These are phyloP conservation scores for Bos indicus DNA, from an alignment of 2,113 vertebrate genomes.

Conservation along the genomic window DNA sequence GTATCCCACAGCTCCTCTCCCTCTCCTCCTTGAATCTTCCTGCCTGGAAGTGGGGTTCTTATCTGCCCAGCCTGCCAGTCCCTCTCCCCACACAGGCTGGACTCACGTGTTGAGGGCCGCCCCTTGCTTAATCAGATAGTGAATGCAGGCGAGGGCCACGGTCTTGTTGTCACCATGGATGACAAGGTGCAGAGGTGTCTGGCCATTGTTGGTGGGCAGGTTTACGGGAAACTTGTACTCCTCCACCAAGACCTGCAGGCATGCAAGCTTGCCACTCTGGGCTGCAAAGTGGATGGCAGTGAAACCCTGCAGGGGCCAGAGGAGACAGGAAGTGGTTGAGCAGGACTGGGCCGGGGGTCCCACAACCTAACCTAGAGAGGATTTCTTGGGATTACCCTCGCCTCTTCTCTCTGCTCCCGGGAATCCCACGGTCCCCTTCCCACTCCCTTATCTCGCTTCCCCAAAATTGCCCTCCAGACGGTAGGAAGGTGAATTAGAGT, in stretches of 20 bases:
- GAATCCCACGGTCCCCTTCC: not conserved
- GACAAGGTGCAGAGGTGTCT: slow-evolving; percentile 73
- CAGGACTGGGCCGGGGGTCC: not conserved
- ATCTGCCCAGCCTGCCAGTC: not conserved
- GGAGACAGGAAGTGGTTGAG: not conserved
- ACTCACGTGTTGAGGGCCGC: slow-evolving; percentile 71
- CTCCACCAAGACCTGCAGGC: slow-evolving; percentile 72
- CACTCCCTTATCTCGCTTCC: not conserved
- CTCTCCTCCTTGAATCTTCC: not conserved
- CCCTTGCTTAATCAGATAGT: slow-evolving; percentile 64
- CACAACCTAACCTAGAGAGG: not conserved
- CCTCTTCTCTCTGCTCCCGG: not conserved
- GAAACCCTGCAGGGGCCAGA: slow-evolving; percentile 65
- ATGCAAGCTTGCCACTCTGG: slow-evolving; percentile 46
- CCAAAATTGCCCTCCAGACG: not conserved
- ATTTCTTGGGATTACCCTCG: not conserved
- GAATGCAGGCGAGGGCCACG: slow-evolving; percentile 59
- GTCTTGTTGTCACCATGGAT: slow-evolving; percentile 35
- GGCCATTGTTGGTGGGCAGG: slow-evolving; percentile 41
- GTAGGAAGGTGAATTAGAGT: not conserved
- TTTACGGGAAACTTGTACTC: slow-evolving; percentile 64
- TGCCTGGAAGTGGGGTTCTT: not conserved
- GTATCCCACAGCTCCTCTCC: not conserved
- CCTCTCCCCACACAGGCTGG: not conserved
- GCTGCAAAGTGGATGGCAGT: slow-evolving; percentile 74